Conservation (phyloP, 2,113 vertebrate species). For the Gallinago jamesoni region DNA sequence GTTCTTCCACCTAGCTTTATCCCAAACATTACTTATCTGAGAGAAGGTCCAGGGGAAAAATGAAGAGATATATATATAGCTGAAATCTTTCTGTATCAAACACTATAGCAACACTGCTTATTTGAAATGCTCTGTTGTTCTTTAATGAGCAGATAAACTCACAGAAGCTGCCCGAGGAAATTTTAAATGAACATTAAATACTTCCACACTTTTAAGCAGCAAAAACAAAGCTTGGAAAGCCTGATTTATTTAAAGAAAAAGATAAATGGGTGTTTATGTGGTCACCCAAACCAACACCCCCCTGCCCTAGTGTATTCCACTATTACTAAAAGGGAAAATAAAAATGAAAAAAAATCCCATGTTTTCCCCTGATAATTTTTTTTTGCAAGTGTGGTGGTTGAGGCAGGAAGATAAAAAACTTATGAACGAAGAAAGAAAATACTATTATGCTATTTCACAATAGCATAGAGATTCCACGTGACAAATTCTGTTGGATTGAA, state of each 20-base stretch:
- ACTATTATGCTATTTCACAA: not conserved
- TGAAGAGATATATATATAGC: not conserved
- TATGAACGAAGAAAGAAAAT: not conserved
- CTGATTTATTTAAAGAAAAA: conserved; percentile 27
- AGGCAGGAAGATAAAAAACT: not conserved
- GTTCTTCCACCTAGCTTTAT: not conserved
- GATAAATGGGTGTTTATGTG: not conserved
- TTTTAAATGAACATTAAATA: conserved; percentile 53
- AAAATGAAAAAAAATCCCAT: not conserved
- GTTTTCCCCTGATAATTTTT: not conserved
- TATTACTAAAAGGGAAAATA: not conserved
- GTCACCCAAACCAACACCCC: rapidly evolving
- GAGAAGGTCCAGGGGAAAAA: not conserved
- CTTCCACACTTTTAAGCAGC: conserved; percentile 6
- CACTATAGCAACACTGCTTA: not conserved
- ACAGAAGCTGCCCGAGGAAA: conserved; percentile 47
- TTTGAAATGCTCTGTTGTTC: conserved; percentile 38
- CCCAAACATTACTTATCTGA: not conserved
- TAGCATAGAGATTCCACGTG: not conserved
- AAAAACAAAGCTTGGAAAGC: not conserved
- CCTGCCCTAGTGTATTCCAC: not conserved
- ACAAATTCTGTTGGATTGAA: not conserved
- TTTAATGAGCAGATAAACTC: conserved; percentile 34
- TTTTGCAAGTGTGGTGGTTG: not conserved
- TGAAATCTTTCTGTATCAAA: not conserved